phyloP scores from a whole-genome alignment of 1,140 invertebrate genomes.

The Eulimnadia texana region DNA sequence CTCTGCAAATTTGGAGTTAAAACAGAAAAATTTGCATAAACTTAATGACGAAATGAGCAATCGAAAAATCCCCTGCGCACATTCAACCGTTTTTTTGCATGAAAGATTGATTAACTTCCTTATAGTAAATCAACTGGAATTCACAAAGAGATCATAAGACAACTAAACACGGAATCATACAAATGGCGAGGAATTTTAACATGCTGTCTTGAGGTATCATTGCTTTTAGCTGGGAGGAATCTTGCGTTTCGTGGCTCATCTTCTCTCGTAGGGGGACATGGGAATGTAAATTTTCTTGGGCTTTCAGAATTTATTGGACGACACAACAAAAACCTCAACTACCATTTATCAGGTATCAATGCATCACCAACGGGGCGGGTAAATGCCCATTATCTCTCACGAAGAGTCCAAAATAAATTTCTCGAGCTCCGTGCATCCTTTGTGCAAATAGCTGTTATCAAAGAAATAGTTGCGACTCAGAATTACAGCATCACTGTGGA shows the following conservation, averaged over 20 bases:
- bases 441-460: slow-evolving; percentile 1
- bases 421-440: slow-evolving; percentile 1
- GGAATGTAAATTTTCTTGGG: neutral
- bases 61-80: slow-evolving; percentile 4
- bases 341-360: slow-evolving; percentile 7
- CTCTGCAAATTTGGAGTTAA: slow-evolving; percentile 6
- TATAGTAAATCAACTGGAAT: neutral
- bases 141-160: slow-evolving; percentile 2
- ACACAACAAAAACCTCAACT: slow-evolving; percentile 2
- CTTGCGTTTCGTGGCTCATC: neutral
- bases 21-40: neutral
- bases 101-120: slow-evolving; percentile 1
- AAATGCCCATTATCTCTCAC: slow-evolving; percentile 3
- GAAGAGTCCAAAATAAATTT: neutral
- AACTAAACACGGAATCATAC: slow-evolving; percentile 2
- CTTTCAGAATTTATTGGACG: slow-evolving; percentile 2
- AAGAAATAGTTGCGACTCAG: neutral
- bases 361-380: slow-evolving; percentile 1
- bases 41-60: slow-evolving; percentile 1
- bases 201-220: neutral
- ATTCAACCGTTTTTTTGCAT: slow-evolving; percentile 2
- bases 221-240: neutral
- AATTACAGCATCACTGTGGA: slow-evolving; percentile 3
- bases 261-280: neutral
- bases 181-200: neutral